Conservation (phyloP, 2,113 vertebrate species). For the Erinaceus europaeus region DNA sequence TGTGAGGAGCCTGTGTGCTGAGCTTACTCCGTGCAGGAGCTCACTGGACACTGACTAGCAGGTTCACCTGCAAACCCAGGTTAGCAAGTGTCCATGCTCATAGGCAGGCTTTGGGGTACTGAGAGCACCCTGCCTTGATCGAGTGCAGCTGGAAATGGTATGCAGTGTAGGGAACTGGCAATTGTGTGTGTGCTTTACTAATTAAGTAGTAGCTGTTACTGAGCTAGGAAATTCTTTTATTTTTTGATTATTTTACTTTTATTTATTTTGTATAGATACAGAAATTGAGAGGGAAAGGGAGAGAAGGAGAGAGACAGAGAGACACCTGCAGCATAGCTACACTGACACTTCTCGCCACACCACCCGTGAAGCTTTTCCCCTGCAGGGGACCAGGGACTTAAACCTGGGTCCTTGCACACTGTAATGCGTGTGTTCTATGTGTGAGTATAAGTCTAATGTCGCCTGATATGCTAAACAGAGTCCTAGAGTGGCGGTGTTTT, state of each 20-base stretch:
- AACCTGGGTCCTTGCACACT: too few species aligned
- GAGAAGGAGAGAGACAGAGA: too few species aligned
- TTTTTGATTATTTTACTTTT: too few species aligned
- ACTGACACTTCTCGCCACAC: too few species aligned
- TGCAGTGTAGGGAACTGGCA: not conserved
- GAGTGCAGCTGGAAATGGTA: not conserved
- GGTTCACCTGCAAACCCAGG: not conserved
- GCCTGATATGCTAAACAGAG: constrained; percentile 4
- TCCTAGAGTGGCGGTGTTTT: too few species aligned
- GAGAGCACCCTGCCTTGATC: not conserved
- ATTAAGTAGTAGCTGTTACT: not conserved
- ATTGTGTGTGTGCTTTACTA: not conserved
- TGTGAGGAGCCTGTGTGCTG: not conserved
- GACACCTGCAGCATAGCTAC: too few species aligned
- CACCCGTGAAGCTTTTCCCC: too few species aligned
- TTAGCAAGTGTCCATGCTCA: not conserved
- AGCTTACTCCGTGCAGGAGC: not conserved
- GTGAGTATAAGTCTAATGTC: not conserved
- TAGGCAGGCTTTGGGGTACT: not conserved
- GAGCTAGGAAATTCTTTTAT: not conserved
- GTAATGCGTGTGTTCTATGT: too few species aligned
- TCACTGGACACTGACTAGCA: not conserved
- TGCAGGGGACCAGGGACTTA: too few species aligned
- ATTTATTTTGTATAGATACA: too few species aligned
- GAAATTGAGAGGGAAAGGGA: too few species aligned